Evolutionary conservation across 2,888 invertebrate species (phyloP).

Genomic region (Apamea crenata): DNA sequence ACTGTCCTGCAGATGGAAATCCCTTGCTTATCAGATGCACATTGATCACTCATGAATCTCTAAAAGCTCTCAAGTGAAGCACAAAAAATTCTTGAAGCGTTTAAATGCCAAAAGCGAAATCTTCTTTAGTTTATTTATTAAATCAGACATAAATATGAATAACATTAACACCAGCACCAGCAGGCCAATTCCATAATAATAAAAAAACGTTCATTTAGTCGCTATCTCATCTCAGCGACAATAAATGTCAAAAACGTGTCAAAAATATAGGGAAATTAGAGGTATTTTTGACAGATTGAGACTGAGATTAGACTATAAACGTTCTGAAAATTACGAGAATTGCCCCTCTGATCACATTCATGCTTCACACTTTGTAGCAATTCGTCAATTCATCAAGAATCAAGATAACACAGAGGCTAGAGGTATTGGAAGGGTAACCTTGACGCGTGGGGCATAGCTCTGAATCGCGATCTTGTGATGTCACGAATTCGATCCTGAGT

Average conservation of each 20-base stretch:
- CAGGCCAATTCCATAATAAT: not conserved
- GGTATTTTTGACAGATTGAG: not conserved
- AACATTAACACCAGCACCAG: not conserved
- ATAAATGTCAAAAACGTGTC: not conserved
- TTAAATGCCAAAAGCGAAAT: not conserved
- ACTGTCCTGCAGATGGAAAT: not conserved
- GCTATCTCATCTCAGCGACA: not conserved
- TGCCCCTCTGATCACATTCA: constrained; percentile 12
- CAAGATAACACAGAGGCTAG: constrained; percentile 42
- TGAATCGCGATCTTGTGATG: constrained; percentile 61
- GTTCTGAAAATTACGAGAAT: not conserved
- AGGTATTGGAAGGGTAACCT: constrained; percentile 61
- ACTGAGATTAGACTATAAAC: not conserved
- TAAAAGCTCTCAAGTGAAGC: not conserved
- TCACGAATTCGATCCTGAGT: constrained; percentile 56
- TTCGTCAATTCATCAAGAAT: constrained; percentile 56
- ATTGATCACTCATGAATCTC: not conserved
- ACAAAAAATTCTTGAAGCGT: not conserved
- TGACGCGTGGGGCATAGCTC: constrained; percentile 46
- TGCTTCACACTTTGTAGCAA: constrained; percentile 24
- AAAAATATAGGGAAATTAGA: not conserved
- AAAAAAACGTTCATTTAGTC: not conserved
- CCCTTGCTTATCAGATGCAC: not conserved
- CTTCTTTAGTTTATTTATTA: not conserved
- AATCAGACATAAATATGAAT: not conserved